Conservation (phyloP, 2,113 vertebrate genomes). For the Fregata magnificens region DNA sequence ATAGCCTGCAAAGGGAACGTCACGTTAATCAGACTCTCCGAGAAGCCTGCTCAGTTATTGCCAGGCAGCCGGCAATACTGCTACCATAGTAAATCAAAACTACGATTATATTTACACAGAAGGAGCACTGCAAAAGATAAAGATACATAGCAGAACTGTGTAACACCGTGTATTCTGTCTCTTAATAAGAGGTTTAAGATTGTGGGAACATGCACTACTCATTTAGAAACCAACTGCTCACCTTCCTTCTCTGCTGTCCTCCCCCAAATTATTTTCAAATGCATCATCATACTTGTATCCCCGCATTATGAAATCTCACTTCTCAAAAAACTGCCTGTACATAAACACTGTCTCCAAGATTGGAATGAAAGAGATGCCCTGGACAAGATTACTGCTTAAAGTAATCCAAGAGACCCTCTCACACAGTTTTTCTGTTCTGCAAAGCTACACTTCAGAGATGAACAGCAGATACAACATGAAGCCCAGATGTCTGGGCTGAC, state of each 20-base stretch:
- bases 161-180: background rate
- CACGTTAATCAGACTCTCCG: background rate
- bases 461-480: background rate
- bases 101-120: background rate
- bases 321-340: background rate
- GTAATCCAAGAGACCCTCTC: background rate
- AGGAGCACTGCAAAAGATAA: background rate
- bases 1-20: constrained; percentile 78
- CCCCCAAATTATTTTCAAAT: background rate
- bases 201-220: background rate
- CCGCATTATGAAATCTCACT: background rate
- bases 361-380: background rate
- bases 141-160: background rate
- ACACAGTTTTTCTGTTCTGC: background rate
- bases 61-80: background rate
- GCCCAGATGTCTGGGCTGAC: background rate
- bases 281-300: background rate
- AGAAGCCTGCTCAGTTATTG: background rate
- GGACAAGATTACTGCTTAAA: background rate
- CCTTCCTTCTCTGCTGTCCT: background rate
- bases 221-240: background rate
- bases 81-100: background rate
- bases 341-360: background rate
- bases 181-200: background rate
- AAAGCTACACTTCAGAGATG: background rate